Evolutionary conservation across 2,113 vertebrate species (phyloP), one percentile per base, ranked within the genome.

Genomic region (Megaleporinus macrocephalus): DNA sequence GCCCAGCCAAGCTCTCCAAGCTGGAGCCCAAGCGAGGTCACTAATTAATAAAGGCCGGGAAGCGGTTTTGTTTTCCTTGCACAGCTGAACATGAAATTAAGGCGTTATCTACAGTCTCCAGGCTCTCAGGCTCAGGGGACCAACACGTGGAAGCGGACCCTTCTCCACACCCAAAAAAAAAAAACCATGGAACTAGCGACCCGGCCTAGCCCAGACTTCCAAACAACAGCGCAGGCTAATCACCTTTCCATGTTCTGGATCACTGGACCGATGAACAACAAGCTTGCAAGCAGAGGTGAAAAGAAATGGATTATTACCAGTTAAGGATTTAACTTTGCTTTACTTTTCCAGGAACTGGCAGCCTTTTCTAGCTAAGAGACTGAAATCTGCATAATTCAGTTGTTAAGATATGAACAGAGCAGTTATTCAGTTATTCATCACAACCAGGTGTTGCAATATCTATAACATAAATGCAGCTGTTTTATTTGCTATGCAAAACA

Each of bases 91-190:
- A 92, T 94, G 89, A 94, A 94, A 94, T 94, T 91, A 86, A 83
- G 81, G 83, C 91, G 91, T 97, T 98, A 97, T 98, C 97, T 96
- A 91, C 86, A 92, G 91, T 92, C 91, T 86, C 93, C 97, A 97
- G 96, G 93, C 92, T 82, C 90, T 83, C 78, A 18, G 79, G 47
- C 78, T 62, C 74, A 14, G 51, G 78, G 75, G 82, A 75, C 55
- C 72, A 91, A 84, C 86, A 87, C 88, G 85, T 91, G 93, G 93
- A 92, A 74, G 62, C 76, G 80, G 78, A 77, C 51, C 27, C 14
- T 26, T 63, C 74, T 36, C 16, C 15, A 33, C 66, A 66, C 55
- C 70, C 24, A 65, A 22, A 74, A 29, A 76, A 70, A 57, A 44
- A 36, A 36, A 36, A 36, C 3, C 26, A 57, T 12, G 49, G 22